Conservation (phyloP, 2,888 invertebrate genomes). For the Biston betularia region DNA sequence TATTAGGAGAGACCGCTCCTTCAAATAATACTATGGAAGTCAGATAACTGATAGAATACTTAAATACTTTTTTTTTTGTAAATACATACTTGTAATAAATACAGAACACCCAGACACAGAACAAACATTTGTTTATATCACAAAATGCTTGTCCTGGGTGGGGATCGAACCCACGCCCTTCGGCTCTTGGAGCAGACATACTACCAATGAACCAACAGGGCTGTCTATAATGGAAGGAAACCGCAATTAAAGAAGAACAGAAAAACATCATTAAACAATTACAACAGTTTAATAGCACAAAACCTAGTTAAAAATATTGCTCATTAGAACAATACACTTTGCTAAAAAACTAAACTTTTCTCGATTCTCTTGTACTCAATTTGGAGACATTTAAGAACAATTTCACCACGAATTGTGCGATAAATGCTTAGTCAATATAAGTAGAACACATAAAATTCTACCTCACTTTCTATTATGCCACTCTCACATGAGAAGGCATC, state of each 20-base stretch:
- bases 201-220: too few relatives aligned
- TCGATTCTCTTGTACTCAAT: conserved; percentile 25
- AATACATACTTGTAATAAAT: too few relatives aligned
- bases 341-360: conserved; percentile 37
- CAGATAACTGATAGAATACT: too few relatives aligned
- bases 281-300: conserved; percentile 48
- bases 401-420: background rate
- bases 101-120: too few relatives aligned
- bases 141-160: too few relatives aligned
- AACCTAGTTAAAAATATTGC: conserved; percentile 35
- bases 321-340: conserved; percentile 34
- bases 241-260: conserved; percentile 8
- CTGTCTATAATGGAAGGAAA: background rate
- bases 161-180: too few relatives aligned
- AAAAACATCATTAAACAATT: conserved; percentile 36
- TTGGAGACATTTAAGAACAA: conserved; percentile 7
- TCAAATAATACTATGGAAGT: too few relatives aligned
- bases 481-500: background rate
- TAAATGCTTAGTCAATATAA: background rate
- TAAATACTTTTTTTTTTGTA: too few relatives aligned
- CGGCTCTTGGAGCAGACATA: too few relatives aligned
- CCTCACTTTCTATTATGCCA: background rate
- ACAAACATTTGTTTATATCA: too few relatives aligned
- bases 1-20: too few relatives aligned
- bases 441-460: background rate